A percentile compares a stretch with the other conserved stretches of the same genome.
Conservation (phyloP, 1,140 invertebrate genomes). For the Orius insidiosus region DNA sequence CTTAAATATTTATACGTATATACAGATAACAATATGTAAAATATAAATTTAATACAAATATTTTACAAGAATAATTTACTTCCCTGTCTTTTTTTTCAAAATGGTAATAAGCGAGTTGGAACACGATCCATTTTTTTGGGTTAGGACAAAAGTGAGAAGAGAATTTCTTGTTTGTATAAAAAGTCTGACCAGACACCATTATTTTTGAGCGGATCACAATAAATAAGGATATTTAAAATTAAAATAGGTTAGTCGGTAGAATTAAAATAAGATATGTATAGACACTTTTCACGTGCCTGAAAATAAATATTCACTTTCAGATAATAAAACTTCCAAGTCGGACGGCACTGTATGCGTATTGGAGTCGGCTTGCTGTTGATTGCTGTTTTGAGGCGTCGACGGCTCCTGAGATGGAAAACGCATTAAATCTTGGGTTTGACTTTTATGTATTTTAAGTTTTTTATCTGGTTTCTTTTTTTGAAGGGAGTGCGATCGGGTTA, state of each 20-base stretch:
- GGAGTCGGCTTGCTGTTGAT: constrained; percentile 25
- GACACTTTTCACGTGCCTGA: constrained; percentile 31
- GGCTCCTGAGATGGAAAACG: constrained; percentile 14
- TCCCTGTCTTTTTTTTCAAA: constrained; percentile 9
- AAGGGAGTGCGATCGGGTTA: background rate
- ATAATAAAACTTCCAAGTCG: constrained; percentile 40
- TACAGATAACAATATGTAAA: constrained; percentile 12
- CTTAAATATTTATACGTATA: background rate
- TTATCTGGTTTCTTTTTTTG: constrained; percentile 5
- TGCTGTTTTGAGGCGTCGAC: constrained; percentile 16
- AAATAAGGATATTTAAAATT: background rate
- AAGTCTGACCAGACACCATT: constrained; percentile 1
- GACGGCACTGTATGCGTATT: constrained; percentile 42
- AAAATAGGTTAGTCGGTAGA: background rate
- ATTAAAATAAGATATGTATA: constrained; percentile 1
- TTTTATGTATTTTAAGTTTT: constrained; percentile 3
- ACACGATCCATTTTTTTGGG: constrained; percentile 1
- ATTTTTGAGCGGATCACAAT: constrained; percentile 6
- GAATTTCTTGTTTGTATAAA: background rate
- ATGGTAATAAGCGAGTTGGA: background rate
- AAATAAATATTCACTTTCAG: constrained; percentile 40
- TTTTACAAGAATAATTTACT: constrained; percentile 16
- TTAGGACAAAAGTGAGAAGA: background rate
- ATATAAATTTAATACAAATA: constrained; percentile 15
- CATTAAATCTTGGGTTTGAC: constrained; percentile 10